Percentiles rank a stretch among this genome's conserved stretches.
Evolutionary conservation across 1,140 invertebrate species (phyloP).

Genomic region (Aphelenchoides fujianensis): DNA sequence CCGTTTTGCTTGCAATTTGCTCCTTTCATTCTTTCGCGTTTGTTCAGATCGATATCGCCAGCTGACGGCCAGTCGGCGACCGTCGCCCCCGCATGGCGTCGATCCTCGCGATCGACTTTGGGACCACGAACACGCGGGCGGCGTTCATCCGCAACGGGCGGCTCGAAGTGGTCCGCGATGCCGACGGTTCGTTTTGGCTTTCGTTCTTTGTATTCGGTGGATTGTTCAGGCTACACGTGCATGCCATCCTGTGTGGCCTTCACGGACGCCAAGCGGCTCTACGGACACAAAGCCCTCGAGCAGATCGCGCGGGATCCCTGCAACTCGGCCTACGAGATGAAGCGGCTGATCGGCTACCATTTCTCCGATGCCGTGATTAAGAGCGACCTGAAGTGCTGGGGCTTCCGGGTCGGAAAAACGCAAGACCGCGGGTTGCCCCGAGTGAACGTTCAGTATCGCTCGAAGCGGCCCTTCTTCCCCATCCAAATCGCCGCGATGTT

Average conservation of each 20-base stretch:
- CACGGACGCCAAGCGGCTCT: neutral
- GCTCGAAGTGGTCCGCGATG: neutral
- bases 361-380: neutral
- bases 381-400: neutral
- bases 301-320: neutral
- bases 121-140: neutral
- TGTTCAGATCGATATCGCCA: no score
- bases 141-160: neutral
- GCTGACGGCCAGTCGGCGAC: no score
- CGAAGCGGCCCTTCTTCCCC: neutral
- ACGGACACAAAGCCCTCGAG: neutral
- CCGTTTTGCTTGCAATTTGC: no score
- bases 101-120: neutral
- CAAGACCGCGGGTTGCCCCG: neutral
- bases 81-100: no score
- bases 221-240: neutral
- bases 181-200: neutral
- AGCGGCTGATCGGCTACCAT: neutral
- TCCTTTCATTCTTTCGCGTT: no score
- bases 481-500: neutral
- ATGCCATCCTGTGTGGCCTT: neutral
- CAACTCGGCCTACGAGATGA: neutral
- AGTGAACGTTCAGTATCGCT: neutral
- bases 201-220: neutral
- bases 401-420: neutral